Evolutionary conservation across 2,888 invertebrate species (phyloP).

Genomic region (Drosophila hamatofila): DNA sequence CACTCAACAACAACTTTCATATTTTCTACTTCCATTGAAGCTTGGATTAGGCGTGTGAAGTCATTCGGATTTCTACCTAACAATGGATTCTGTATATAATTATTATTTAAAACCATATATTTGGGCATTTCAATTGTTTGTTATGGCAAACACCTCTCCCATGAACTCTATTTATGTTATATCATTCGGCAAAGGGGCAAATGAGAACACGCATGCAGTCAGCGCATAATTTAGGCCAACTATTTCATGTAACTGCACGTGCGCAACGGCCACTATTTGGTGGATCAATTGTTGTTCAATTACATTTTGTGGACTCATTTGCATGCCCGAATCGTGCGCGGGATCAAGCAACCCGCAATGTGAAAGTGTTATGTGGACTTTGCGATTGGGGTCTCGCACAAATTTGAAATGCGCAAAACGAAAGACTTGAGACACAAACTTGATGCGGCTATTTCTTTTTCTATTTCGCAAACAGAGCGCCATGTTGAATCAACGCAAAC

Average conservation of each 20-base stretch:
- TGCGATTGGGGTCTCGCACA: not conserved
- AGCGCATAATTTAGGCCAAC: slow-evolving; percentile 40
- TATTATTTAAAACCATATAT: not conserved
- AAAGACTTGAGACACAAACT: slow-evolving; percentile 68
- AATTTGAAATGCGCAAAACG: slow-evolving; percentile 29
- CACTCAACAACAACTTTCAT: slow-evolving; percentile 61
- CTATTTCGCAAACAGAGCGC: slow-evolving; percentile 73
- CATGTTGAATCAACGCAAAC: slow-evolving; percentile 89
- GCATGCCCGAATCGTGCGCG: slow-evolving; percentile 50
- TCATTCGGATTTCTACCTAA: not conserved
- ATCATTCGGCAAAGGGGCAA: slow-evolving; percentile 1
- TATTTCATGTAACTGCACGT: slow-evolving; percentile 44
- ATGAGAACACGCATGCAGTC: slow-evolving; percentile 12
- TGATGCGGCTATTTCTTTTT: slow-evolving; percentile 10
- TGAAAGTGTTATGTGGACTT: slow-evolving; percentile 64
- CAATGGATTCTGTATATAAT: slow-evolving; percentile 2
- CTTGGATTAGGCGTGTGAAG: slow-evolving; percentile 32
- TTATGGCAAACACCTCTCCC: not conserved
- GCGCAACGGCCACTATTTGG: not conserved
- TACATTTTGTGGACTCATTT: slow-evolving; percentile 38
- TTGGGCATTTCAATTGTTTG: not conserved
- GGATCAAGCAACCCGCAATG: slow-evolving; percentile 56
- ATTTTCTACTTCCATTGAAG: slow-evolving; percentile 53
- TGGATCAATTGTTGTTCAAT: not conserved
- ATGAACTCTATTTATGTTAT: slow-evolving; percentile 2